phyloP scores from a whole-genome alignment of 2,113 vertebrate species.

The Nothocercus julius region DNA sequence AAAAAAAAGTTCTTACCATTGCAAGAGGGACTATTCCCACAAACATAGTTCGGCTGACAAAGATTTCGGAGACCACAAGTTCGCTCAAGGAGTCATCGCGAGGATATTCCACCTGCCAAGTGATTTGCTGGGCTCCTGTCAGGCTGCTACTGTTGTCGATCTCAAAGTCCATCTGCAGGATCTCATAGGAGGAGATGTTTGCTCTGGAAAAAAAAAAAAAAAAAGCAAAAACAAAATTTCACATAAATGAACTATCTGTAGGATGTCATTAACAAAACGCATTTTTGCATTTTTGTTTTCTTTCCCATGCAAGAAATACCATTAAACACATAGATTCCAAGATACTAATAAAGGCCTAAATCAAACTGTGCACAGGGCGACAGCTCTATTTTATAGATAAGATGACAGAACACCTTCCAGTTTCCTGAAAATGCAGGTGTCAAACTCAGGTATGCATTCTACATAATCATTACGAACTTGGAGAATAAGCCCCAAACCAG shows the following conservation, averaged over 20 bases:
- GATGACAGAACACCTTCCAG: neutral
- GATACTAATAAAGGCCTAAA: neutral
- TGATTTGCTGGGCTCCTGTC: constrained; percentile 87
- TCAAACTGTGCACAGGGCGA: neutral
- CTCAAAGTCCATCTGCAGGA: constrained; percentile 94
- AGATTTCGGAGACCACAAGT: constrained; percentile 86
- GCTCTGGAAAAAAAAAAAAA: constrained; percentile 69
- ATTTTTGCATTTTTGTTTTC: neutral
- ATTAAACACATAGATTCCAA: neutral
- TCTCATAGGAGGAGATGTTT: constrained; percentile 84
- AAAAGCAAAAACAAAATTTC: neutral
- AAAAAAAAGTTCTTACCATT: constrained; percentile 77
- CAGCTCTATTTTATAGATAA: neutral
- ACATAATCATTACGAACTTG: neutral
- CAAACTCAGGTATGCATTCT: neutral
- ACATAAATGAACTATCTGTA: neutral
- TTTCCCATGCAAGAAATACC: neutral
- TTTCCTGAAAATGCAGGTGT: neutral
- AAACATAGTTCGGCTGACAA: constrained; percentile 86
- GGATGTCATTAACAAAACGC: neutral
- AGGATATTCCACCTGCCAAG: constrained; percentile 91
- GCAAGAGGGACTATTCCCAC: constrained; percentile 90
- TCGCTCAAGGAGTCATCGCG: constrained; percentile 74
- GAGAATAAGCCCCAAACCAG: neutral
- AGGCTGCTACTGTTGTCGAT: constrained; percentile 86